Evolutionary conservation across 92 coral and sea anemone genomes (phyloP), one percentile per base, ranked within the genome.

Genomic region (Parazoanthus darwini): DNA sequence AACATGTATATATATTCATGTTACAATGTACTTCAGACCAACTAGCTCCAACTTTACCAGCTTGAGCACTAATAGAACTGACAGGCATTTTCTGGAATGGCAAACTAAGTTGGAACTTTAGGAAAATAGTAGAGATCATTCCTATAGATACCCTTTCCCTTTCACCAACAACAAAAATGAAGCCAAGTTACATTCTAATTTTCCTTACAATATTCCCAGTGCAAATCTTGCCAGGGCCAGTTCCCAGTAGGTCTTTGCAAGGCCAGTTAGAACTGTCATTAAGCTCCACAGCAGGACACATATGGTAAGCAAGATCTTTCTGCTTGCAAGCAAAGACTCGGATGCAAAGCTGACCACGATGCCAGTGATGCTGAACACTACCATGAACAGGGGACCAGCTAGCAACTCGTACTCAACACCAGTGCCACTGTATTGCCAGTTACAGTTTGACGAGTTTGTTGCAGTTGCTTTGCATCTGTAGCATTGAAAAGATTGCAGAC

Each of bases 181-280:
- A 75, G 10, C 7, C 20, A 14, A 37, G 43, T 35, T 20, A 80
- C 5, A 8, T 6, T 7, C 18, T 15, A 25, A 18, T 5, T 10
- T 37, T 18, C 15, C 86, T 82, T 82, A 82, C 86, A 82, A 82
- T 38, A 82, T 65, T 65, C 86, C 86, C 72, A 82, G 75, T 82
- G 74, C 86, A 82, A 82, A 82, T 82, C 75, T 37, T 82, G 86
- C 26, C 18, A 82, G 76, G 46, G 86, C 86, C 36, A 82, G 35
- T 5, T 82, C 72, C 86, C 86, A 82, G 74, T 63, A 82, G 29
- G 37, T 82, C 46, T 65, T 82, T 37, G 75, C 72, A 43, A 82
- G 50, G 5, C 86, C 86, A 29, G 75, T 58, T 15, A 22, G 35
- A 22, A 63, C 48, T 23, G 72, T 63, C 75, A 82, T 65, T 8